A percentile compares a stretch with the other conserved stretches of the same genome.
Evolutionary conservation across 2,113 vertebrate genomes (phyloP).

Genomic region (Puffinus mauretanicus): DNA sequence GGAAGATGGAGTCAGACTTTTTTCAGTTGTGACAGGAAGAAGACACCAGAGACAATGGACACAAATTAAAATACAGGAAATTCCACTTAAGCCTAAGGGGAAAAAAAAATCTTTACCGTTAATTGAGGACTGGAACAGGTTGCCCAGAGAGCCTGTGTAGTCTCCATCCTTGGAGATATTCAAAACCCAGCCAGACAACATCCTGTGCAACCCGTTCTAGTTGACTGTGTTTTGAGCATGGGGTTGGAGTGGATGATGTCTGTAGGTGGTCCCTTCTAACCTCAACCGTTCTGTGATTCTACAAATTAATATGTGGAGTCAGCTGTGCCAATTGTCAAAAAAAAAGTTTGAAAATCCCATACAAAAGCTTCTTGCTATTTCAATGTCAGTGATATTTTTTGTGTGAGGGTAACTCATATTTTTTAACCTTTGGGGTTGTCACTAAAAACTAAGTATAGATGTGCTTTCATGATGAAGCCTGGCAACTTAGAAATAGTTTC

Average conservation of each 20-base stretch:
- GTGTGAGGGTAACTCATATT: neutral
- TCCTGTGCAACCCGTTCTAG: neutral
- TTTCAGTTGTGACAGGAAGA: neutral
- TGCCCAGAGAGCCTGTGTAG: neutral
- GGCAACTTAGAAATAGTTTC: neutral
- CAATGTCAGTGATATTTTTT: neutral
- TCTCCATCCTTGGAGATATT: neutral
- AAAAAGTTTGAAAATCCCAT: neutral
- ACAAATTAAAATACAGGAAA: neutral
- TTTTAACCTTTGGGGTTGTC: neutral
- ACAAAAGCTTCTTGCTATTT: neutral
- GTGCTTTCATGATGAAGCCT: neutral
- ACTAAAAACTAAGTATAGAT: slow-evolving; percentile 12
- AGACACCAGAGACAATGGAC: neutral
- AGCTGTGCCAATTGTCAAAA: neutral
- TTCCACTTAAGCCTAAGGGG: neutral
- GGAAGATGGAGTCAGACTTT: neutral
- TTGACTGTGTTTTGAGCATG: neutral
- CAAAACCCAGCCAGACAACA: neutral
- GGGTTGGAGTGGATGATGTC: neutral
- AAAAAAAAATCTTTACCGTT: neutral
- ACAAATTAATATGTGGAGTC: neutral
- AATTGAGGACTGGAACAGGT: neutral
- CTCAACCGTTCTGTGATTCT: neutral
- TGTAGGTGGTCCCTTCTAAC: neutral